phyloP scores from a whole-genome alignment of 2,113 vertebrate genomes.

The Cnemophilus loriae region DNA sequence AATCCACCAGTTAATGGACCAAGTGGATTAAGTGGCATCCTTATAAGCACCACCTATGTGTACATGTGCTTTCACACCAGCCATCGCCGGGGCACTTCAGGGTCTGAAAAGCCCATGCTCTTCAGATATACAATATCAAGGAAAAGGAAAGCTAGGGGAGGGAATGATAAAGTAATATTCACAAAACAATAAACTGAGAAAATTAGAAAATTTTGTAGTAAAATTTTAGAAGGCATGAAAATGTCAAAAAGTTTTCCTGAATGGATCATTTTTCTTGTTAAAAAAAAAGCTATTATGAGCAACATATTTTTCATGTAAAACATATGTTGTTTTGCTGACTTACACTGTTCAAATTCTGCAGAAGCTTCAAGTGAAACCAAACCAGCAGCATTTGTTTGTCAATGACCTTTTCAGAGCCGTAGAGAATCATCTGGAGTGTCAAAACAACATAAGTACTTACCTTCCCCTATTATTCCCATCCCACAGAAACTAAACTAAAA shows the following conservation, averaged over 20 bases:
- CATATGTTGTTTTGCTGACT: not conserved
- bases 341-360: not conserved
- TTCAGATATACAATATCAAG: not conserved
- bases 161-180: not conserved
- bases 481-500: not conserved
- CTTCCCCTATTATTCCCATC: not conserved
- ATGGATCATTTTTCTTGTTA: not conserved
- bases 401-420: not conserved
- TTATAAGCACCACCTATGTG: not conserved
- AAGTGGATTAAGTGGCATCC: not conserved
- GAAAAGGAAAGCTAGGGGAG: not conserved
- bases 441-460: not conserved
- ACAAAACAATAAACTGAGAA: not conserved
- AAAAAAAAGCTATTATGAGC: not conserved
- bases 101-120: not conserved
- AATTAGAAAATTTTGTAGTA: not conserved
- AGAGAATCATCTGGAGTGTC: not conserved
- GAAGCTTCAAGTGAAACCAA: not conserved
- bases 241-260: not conserved
- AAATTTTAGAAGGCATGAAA: not conserved
- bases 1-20: not conserved
- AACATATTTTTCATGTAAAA: not conserved
- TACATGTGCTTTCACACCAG: not conserved
- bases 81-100: fast-evolving
- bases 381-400: not conserved